phyloP scores from a whole-genome alignment of 2,888 invertebrate species.

The Heliconius erato region DNA sequence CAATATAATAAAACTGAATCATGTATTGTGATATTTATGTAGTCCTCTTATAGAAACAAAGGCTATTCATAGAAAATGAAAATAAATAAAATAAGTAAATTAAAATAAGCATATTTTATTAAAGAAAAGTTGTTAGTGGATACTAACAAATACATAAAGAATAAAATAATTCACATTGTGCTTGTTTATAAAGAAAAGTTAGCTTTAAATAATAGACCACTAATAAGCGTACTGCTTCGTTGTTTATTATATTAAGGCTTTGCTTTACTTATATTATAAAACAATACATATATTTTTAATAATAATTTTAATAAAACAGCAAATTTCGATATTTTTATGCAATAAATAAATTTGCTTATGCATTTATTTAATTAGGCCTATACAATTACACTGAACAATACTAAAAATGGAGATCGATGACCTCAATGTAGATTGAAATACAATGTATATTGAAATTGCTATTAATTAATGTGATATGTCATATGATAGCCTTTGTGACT shows the following conservation, averaged over 20 bases:
- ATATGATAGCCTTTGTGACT: not conserved
- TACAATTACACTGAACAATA: conserved; percentile 1
- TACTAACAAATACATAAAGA: no score
- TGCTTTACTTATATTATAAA: not conserved
- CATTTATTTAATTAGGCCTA: not conserved
- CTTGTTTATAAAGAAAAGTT: no score
- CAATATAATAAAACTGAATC: no score
- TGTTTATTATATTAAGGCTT: not conserved
- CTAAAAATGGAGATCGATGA: not conserved
- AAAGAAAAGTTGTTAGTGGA: no score
- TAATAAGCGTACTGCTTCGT: no score
- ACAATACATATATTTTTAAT: not conserved
- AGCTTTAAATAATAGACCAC: not conserved
- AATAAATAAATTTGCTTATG: not conserved
- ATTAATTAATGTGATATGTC: conserved; percentile 16
- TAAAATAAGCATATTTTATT: no score
- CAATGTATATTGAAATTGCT: not conserved
- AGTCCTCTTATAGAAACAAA: no score
- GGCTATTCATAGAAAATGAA: no score
- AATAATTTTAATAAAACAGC: not conserved
- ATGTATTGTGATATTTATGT: no score
- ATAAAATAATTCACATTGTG: no score
- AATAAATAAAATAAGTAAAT: no score
- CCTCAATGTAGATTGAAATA: not conserved
- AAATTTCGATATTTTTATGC: not conserved